Conservation (phyloP, 2,113 vertebrate species). For the Pungitius pungitius region DNA sequence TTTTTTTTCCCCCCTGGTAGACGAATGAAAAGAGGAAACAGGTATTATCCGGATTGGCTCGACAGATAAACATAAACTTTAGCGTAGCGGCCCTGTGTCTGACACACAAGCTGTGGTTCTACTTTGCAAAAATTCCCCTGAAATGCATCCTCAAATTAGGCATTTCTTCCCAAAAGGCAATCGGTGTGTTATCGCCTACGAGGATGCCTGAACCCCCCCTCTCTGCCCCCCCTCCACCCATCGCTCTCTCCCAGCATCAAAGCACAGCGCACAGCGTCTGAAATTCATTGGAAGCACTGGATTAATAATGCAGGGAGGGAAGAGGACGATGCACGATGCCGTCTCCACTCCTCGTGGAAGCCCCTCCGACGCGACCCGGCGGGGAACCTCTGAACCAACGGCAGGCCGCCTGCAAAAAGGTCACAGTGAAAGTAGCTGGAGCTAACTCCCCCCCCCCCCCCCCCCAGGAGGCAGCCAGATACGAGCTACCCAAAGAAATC, state of each 20-base stretch:
- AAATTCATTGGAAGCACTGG: conserved; percentile 77
- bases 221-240: not conserved
- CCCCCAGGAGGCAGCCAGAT: conserved; percentile 42
- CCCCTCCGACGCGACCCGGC: conserved; percentile 55
- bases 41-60: conserved; percentile 21
- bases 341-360: conserved; percentile 44
- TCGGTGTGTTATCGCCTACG: conserved; percentile 37
- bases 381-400: conserved; percentile 46
- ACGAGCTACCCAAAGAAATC: conserved; percentile 57
- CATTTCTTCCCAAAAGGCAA: conserved; percentile 41
- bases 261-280: conserved; percentile 63
- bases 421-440: conserved; percentile 34
- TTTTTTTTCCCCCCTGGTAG: conserved; percentile 32
- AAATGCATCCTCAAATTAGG: conserved; percentile 53
- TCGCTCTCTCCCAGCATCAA: conserved; percentile 69
- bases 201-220: conserved; percentile 21
- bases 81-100: conserved; percentile 1
- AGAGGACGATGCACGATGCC: conserved; percentile 50
- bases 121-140: conserved; percentile 33
- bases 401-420: conserved; percentile 45
- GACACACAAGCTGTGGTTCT: not conserved
- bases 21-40: conserved; percentile 29
- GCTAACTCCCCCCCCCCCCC: conserved; percentile 24
- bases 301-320: conserved; percentile 78
- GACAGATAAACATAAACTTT: conserved; percentile 48